These are phyloP conservation scores for Pogonognathellus flavescens DNA, from an alignment of 1,140 invertebrate genomes.

Conservation along the genomic window DNA sequence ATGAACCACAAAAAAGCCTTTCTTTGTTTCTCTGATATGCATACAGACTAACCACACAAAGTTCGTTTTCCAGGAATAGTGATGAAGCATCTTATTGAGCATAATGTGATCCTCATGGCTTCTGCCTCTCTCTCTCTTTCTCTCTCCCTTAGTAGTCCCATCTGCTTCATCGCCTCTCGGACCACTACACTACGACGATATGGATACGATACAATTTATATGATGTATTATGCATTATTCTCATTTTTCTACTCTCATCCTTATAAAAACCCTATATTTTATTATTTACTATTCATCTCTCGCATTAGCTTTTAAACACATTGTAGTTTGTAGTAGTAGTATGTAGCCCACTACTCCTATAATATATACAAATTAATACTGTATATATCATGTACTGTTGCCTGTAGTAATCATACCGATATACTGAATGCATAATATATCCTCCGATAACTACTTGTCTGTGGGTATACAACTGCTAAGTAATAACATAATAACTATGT, in stretches of 20 bases:
- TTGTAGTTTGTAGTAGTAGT: too few species aligned
- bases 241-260: not conserved
- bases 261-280: not conserved
- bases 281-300: too few species aligned
- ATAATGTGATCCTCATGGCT: conserved; percentile 45
- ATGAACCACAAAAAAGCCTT: conserved; percentile 43
- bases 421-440: too few species aligned
- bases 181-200: not conserved
- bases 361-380: too few species aligned
- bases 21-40: conserved; percentile 61
- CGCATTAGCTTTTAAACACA: too few species aligned
- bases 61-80: conserved; percentile 63
- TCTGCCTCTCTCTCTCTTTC: not conserved
- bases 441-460: too few species aligned
- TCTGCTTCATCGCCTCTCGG: not conserved
- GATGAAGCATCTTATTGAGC: conserved; percentile 59
- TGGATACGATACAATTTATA: too few species aligned
- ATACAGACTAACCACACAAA: conserved; percentile 58
- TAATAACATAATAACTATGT: too few species aligned
- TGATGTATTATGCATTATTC: not conserved
- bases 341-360: too few species aligned
- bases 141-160: conserved; percentile 1
- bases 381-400: too few species aligned
- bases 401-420: too few species aligned
- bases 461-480: too few species aligned